These are phyloP conservation scores for Brienomyrus brachyistius DNA, from an alignment of 2,113 vertebrate species.

Conservation along the genomic window DNA sequence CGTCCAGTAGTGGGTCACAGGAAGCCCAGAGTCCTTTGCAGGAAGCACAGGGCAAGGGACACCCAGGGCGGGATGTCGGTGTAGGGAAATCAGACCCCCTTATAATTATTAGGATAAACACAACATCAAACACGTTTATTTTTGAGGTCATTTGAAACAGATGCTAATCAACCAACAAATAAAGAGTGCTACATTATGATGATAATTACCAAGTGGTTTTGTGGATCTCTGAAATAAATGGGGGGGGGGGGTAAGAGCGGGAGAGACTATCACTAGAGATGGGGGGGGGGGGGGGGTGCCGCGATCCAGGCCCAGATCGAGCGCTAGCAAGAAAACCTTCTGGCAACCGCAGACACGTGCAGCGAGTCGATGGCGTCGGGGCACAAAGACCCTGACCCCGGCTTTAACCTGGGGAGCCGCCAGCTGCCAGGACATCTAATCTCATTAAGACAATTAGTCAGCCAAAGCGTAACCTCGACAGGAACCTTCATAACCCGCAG, in stretches of 20 bases:
- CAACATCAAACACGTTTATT: neutral
- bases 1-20: neutral
- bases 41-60: neutral
- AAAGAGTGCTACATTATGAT: neutral
- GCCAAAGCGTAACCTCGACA: neutral
- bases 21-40: neutral
- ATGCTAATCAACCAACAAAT: neutral
- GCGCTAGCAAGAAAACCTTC: neutral
- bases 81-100: neutral
- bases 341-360: neutral
- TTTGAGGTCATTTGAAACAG: neutral
- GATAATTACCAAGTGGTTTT: neutral
- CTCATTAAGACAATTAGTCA: constrained; percentile 16
- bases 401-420: neutral
- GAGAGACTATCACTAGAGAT: neutral
- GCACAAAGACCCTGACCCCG: neutral
- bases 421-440: constrained; percentile 5
- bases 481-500: neutral
- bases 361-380: neutral
- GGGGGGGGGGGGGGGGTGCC: neutral
- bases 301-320: neutral
- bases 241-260: neutral
- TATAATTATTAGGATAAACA: neutral
- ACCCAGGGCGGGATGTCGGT: neutral
- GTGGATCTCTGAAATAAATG: neutral